Evolutionary conservation across 2,888 invertebrate species (phyloP), one percentile per base, ranked within the genome.

Genomic region (Adela reaumurella): DNA sequence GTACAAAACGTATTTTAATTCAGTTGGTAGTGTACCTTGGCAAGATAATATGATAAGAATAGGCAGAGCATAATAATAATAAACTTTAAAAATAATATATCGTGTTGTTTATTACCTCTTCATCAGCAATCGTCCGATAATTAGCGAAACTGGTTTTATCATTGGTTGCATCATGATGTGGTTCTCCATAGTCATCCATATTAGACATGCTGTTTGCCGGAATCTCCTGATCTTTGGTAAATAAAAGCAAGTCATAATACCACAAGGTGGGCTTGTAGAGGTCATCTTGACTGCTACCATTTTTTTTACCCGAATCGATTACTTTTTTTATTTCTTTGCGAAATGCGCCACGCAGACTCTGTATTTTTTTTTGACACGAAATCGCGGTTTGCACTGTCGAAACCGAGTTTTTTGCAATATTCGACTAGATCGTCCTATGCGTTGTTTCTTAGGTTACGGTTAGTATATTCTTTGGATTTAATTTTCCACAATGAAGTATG

Each of bases 161-260:
- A n/a, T n/a, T n/a, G n/a, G n/a, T n/a, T n/a, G n/a, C n/a, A n/a
- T n/a, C n/a, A n/a, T n/a, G n/a, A n/a, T n/a, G n/a, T n/a, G n/a
- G n/a, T n/a, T n/a, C n/a, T n/a, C n/a, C n/a, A n/a, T n/a, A n/a
- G n/a, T n/a, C n/a, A 46, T 46, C 24, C 29, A 47, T 48, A 28
- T 50, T 52, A 51, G 51, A 46, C 29, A 48, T 19, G 41, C 50
- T 54, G 29, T 29, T 47, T 16, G 28, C 45, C 44, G 49, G 49
- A 42, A 51, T 18, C 49, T 56, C 54, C 47, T 55, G 52, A 47
- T 55, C 52, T 46, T 44, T 53, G 28, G 52, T 51, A 49, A 55
- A 56, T 47, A 52, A 43, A 45, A 56, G 50, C 43, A 47, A 18
- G 35, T 52, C 53, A 43, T 46, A 56, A 48, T 55, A 56, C 55